Base-by-base conservation (phyloP, 2,113 vertebrate species). In the Sitta europaea region DNA sequence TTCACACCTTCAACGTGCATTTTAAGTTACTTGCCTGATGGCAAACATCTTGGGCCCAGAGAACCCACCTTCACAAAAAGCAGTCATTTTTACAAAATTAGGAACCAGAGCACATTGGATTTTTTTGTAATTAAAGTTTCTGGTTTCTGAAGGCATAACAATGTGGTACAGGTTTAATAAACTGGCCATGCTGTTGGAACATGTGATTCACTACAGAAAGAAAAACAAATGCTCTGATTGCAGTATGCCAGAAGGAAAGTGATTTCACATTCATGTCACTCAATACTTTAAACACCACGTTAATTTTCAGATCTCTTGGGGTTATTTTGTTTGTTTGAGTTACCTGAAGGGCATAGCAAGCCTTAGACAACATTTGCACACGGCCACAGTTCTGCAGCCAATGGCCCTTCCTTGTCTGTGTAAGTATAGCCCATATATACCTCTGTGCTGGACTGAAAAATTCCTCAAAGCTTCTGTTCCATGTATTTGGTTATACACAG, bases 51-150 rank as follows among this genome's bases (percentile, higher is more conserved):
- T 61, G 13, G 70, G n/a, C 5, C 1, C 8, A 86, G 43, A 87
- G 36, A 92, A 88, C 12, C 7, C 10, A 5, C 21, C 47, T 67
- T 51, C 65, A 81, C 31, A 77, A 58, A 80, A 89, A 48, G 12
- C 53, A 74, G 24, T 76, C 71, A 20, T 7, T 92, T 77, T 28
- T n/a, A 35, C 25, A 89, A 91, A 94, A 87, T 86, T 59, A 81
- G 82, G 57, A 91, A 87, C 29, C 33, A 58, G 10, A 12, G 28
- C 29, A 57, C 2, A 4, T 28, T 0, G 4, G 15, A 19, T 55
- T 79, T 92, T 92, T 77, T 10, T 78, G 40, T 25, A 86, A 74
- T 74, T 62, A 36, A 51, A 80, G 45, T 27, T 91, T 31, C 61
- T 75, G 16, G 15, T 71, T 94, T 92, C 48, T 89, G 76, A 92